These are phyloP conservation scores for Drosophila prostipennis DNA, from an alignment of 2,888 invertebrate species.

Conservation along the genomic window DNA sequence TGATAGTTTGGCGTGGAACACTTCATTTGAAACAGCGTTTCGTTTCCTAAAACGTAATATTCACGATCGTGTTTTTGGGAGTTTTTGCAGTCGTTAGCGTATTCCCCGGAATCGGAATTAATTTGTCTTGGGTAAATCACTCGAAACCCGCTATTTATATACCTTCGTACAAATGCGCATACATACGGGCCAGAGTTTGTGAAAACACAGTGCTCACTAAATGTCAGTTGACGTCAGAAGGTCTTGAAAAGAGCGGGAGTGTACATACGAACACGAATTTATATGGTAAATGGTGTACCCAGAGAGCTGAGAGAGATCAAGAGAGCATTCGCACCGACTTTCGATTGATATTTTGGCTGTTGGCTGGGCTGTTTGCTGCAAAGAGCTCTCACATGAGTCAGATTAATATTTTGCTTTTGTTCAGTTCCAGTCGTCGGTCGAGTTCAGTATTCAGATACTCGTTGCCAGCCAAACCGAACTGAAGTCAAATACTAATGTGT, in stretches of 20 bases:
- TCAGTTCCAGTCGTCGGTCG: conserved; percentile 11
- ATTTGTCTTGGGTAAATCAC: conserved; percentile 31
- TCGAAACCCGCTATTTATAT: conserved; percentile 29
- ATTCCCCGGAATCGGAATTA: conserved; percentile 24
- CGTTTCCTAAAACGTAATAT: conserved; percentile 15
- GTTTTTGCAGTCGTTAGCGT: not conserved
- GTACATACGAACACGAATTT: not conserved
- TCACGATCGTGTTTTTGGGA: conserved; percentile 18
- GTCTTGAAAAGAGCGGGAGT: conserved; percentile 15
- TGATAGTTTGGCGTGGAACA: conserved; percentile 35
- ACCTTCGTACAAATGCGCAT: not conserved
- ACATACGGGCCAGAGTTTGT: conserved; percentile 2
- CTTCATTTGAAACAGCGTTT: conserved; percentile 19
- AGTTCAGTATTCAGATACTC: conserved; percentile 52
- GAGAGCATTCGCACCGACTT: conserved; percentile 15
- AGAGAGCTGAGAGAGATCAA: conserved; percentile 26
- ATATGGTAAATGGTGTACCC: not conserved
- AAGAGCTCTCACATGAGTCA: conserved; percentile 28
- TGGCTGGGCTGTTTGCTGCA: too few relatives aligned
- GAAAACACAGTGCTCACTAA: conserved; percentile 25
- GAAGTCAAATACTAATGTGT: conserved; percentile 37
- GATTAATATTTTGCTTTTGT: conserved; percentile 45
- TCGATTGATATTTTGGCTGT: conserved; percentile 31
- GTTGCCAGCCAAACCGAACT: conserved; percentile 36
- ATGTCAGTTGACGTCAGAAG: conserved; percentile 37